phyloP scores from a whole-genome alignment of 30 jellyfish, hydroid and myxozoan species.

The Cassiopea xamachana region DNA sequence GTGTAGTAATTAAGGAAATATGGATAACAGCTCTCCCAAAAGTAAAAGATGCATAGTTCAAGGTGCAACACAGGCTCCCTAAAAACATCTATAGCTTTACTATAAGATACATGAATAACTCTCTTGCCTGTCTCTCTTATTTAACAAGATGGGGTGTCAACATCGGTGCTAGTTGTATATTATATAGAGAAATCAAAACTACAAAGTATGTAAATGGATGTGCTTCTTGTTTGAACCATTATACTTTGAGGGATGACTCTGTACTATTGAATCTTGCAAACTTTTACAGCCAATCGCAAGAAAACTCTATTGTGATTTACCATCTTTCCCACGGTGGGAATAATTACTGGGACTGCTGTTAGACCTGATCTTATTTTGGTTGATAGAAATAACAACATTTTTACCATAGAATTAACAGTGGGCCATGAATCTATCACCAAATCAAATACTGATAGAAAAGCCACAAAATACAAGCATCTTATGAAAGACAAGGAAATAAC shows the following conservation, averaged over 20 bases:
- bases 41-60: constrained; percentile 20
- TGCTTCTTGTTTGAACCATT: constrained; percentile 5
- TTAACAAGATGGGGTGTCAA: constrained; percentile 25
- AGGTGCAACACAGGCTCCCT: constrained; percentile 22
- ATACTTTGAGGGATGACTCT: not conserved
- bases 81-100: constrained; percentile 29
- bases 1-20: constrained; percentile 16
- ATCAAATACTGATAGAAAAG: constrained; percentile 18
- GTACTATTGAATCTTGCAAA: constrained; percentile 3
- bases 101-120: constrained; percentile 24
- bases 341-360: constrained; percentile 2
- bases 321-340: not conserved
- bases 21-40: constrained; percentile 45
- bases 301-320: constrained; percentile 15
- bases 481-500: not conserved
- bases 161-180: not conserved
- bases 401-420: constrained; percentile 3
- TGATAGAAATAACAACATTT: constrained; percentile 4
- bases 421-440: constrained; percentile 19
- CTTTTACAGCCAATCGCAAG: not conserved
- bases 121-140: constrained; percentile 19
- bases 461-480: constrained; percentile 13
- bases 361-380: constrained; percentile 10
- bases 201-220: constrained; percentile 8
- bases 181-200: constrained; percentile 1